Evolutionary conservation across 2,888 invertebrate genomes (phyloP), one percentile per base, ranked within the genome.

Genomic region (Megaustenia siamemsis): DNA sequence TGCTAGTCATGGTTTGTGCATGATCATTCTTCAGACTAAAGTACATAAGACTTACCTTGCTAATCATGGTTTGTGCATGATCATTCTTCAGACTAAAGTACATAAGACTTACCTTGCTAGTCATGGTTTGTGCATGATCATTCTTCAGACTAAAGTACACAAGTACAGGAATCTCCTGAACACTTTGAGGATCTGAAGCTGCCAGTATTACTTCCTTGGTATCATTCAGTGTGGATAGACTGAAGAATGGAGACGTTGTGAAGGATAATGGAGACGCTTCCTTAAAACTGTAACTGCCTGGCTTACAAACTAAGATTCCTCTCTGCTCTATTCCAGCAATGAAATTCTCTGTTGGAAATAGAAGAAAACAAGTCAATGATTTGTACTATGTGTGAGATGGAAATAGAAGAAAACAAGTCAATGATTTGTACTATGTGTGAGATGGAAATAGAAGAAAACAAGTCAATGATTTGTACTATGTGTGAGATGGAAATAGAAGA

Each of bases 271-370:
- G 5, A 15, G 87, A 87, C 69, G 84, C 87, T 40, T 49, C 83
- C 28, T 63, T 66, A 77, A 88, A 85, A 43, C 60, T 71, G 45
- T 78, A 82, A 84, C 91, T 93, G 1, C 93, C 93, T 45, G 90
- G 88, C 81, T 90, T 88, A 21, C 93, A 82, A 32, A 85, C 86
- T 28, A 93, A 86, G 6, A 82, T 86, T 3, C 91, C 90, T n/a
- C 88, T 87, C 84, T 92, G 92, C 24, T 88, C 87, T 35, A 91
- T 88, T 18, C 93, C 93, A 84, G 89, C 86, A 4, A 91, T 60
- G 1, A 92, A 86, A 3, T 85, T 45, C 18, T 88, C 91, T 92
- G 85, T 49, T 49, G 32, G 28, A 68, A 71, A 21, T 53, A 3
- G 28, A 60, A 60, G 28, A 60, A 12, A 12, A 60, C 6, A 53